phyloP scores from a whole-genome alignment of 2,888 invertebrate species.

The Leptopilina drosophilae region DNA sequence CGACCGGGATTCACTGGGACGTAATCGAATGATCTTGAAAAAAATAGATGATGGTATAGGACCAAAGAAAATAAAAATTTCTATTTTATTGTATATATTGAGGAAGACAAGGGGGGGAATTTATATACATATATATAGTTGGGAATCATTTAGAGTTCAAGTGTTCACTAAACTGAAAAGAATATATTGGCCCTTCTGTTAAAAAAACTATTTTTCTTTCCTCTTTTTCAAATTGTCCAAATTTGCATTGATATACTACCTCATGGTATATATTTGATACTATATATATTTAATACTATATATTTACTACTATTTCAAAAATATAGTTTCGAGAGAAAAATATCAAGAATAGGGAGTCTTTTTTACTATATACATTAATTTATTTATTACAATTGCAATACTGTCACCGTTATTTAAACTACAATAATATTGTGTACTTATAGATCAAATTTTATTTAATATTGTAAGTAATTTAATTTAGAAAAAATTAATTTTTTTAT shows the following conservation, averaged over 20 bases:
- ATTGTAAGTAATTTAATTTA: too few relatives aligned
- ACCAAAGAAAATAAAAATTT: conserved; percentile 31
- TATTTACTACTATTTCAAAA: too few relatives aligned
- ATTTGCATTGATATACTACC: not conserved
- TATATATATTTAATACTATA: too few relatives aligned
- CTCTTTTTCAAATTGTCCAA: not conserved
- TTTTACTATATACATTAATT: too few relatives aligned
- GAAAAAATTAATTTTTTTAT: too few relatives aligned
- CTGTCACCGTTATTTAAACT: too few relatives aligned
- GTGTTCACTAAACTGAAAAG: not conserved
- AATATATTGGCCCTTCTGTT: not conserved
- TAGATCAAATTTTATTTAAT: too few relatives aligned
- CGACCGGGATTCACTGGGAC: conserved; percentile 25
- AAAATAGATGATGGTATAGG: conserved; percentile 1
- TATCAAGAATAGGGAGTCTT: too few relatives aligned
- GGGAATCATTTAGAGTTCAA: conserved; percentile 9
- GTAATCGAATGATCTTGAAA: conserved; percentile 30
- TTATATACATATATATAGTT: not conserved
- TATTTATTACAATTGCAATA: too few relatives aligned
- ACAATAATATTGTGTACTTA: too few relatives aligned
- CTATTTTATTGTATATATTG: conserved; percentile 21
- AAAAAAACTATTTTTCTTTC: not conserved
- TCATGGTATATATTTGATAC: not conserved
- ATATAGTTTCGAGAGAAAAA: too few relatives aligned
- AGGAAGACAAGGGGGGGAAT: conserved; percentile 27